phyloP scores from a whole-genome alignment of 2,888 invertebrate species.

The Rapana venosa region DNA sequence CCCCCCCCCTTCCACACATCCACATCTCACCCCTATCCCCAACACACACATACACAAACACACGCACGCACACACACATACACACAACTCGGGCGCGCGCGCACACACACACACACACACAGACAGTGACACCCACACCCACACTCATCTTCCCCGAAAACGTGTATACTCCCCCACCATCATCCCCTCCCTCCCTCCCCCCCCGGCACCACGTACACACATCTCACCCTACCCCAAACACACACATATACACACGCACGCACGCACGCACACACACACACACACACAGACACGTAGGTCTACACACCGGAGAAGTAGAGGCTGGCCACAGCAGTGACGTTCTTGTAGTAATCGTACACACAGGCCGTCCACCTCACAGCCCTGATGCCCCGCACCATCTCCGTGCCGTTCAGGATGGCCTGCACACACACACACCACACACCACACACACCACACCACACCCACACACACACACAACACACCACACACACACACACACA shows the following conservation, averaged over 20 bases:
- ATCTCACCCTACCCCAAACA: not conserved
- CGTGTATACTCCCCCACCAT: not conserved
- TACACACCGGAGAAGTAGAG: constrained; percentile 30
- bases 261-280: not conserved
- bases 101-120: not conserved
- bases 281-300: not conserved
- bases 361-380: constrained; percentile 29
- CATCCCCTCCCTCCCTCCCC: not conserved
- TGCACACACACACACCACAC: constrained; percentile 24
- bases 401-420: not conserved
- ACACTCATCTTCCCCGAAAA: not conserved
- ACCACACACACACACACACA: not conserved
- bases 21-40: no score
- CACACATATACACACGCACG: constrained; percentile 5
- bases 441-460: constrained; percentile 18
- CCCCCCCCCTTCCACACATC: no score
- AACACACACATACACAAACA: not conserved
- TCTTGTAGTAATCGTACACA: constrained; percentile 21
- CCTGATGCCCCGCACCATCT: constrained; percentile 23
- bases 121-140: not conserved
- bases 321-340: constrained; percentile 25
- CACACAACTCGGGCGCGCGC: not conserved
- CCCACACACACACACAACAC: constrained; percentile 30
- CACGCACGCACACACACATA: no score
- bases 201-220: not conserved